Evolutionary conservation across 2,888 invertebrate genomes (phyloP).

Genomic region (Eristalis arbustorum): DNA sequence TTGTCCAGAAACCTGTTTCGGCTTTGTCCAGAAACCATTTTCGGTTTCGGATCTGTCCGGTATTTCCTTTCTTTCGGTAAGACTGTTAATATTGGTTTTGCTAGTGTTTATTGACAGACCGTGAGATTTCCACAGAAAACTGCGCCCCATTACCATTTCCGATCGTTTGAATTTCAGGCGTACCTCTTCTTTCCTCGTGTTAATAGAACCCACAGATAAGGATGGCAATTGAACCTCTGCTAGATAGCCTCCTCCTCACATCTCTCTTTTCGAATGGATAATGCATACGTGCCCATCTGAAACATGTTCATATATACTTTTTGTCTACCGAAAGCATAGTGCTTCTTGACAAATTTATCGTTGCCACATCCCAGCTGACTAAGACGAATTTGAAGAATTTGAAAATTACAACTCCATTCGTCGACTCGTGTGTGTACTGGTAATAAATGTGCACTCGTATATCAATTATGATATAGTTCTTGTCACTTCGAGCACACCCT

Average conservation of each 20-base stretch:
- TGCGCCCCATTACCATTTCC: too few species aligned
- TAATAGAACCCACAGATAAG: too few species aligned
- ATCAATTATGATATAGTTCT: neutral
- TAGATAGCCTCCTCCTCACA: neutral
- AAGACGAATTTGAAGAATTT: slow-evolving; percentile 28
- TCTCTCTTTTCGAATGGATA: neutral
- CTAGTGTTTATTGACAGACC: too few species aligned
- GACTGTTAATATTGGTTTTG: too few species aligned
- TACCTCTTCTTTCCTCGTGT: too few species aligned
- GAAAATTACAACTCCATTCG: slow-evolving; percentile 22
- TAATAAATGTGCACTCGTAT: neutral
- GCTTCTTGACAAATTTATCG: neutral
- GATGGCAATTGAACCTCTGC: too few species aligned
- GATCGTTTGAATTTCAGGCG: too few species aligned
- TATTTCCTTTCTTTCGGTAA: too few species aligned
- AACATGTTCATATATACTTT: neutral
- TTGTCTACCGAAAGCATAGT: neutral
- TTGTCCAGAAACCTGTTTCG: too few species aligned
- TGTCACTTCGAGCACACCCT: neutral
- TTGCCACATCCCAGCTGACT: slow-evolving; percentile 12
- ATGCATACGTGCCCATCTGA: neutral
- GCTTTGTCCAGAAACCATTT: too few species aligned
- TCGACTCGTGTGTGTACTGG: neutral
- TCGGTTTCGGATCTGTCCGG: too few species aligned
- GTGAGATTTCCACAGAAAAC: too few species aligned